Base-by-base conservation (phyloP, 2,113 vertebrate genomes). In the Crotalus viridis region DNA sequence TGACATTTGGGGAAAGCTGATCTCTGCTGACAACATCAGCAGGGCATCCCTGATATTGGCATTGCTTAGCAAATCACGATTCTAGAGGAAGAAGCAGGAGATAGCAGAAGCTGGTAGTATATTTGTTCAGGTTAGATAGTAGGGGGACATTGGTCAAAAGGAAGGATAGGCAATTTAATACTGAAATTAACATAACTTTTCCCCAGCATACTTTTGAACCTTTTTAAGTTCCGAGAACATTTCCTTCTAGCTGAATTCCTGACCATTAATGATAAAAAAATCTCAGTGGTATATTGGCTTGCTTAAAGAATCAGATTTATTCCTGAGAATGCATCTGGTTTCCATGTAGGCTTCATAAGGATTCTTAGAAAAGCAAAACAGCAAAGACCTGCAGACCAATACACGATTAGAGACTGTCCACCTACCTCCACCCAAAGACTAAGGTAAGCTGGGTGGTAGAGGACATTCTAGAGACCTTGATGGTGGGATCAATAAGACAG, bases 1-100 rank as follows among this genome's bases (percentile, higher is more conserved):
- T 0, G 21, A 3, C 0, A 94, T 6, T 1, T 81, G 28, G 51
- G 91, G 89, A 64, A 96, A 96, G 81, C 88, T 0, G 2, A 90
- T 88, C 19, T 95, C 64, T 0, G 93, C 94, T 4, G 94, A 5
- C 17, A 15, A 48, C 93, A 92, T 59, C 3, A 97, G 51, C 51
- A 95, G 51, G 0, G 21, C 51, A 19, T 96, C 92, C 48, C 28
- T 61, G 59, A 94, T 92, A 89, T 95, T 89, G 51, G 93, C 1
- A 28, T 91, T 96, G 28, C 91, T 91, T 10, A 95, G 9, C 43
- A 95, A 54, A 13, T 33, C 12, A 0, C 28, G 64, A 87, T 91
- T 93, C 94, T 91, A 91, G 87, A 87, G 59, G 43, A 85, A 59
- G 26, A 95, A 43, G 59, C 52, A 55, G 28, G 10, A 89, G 88